These are phyloP conservation scores for Leptinotarsa juncta DNA, from an alignment of 2,888 invertebrate genomes.

Conservation along the genomic window DNA sequence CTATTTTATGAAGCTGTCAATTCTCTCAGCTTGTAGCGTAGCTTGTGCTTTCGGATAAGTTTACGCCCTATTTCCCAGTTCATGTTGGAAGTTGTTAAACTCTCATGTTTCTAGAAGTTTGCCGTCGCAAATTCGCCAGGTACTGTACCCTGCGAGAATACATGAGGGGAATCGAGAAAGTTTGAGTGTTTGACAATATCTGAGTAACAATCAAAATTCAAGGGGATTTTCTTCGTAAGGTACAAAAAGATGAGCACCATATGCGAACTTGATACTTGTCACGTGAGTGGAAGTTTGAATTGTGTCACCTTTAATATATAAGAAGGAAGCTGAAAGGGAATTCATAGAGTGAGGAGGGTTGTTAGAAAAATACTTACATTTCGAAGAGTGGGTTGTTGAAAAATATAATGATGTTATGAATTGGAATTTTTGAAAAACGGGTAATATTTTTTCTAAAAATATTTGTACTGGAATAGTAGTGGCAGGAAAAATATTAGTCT, in stretches of 20 bases:
- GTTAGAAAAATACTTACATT: no score
- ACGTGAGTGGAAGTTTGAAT: no score
- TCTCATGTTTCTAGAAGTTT: background rate
- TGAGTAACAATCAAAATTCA: background rate
- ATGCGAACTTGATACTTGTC: background rate
- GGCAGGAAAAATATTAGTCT: no score
- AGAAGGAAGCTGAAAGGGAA: no score
- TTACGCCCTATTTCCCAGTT: constrained; percentile 1
- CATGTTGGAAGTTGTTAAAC: constrained; percentile 14
- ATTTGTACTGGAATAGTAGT: no score
- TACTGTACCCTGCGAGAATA: background rate
- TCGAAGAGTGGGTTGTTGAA: no score
- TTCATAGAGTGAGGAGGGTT: no score
- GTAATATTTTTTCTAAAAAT: no score
- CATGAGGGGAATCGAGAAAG: background rate
- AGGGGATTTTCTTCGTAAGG: background rate
- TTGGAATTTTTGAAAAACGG: no score
- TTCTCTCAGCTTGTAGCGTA: constrained; percentile 2
- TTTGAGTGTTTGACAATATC: background rate
- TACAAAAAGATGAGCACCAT: background rate
- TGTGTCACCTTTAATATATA: no score
- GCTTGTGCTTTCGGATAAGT: background rate
- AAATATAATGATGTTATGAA: no score
- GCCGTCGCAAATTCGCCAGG: constrained; percentile 7
- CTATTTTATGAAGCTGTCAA: background rate